These are phyloP conservation scores for Dichetophora obliterata DNA, from an alignment of 2,888 invertebrate genomes.

Conservation along the genomic window DNA sequence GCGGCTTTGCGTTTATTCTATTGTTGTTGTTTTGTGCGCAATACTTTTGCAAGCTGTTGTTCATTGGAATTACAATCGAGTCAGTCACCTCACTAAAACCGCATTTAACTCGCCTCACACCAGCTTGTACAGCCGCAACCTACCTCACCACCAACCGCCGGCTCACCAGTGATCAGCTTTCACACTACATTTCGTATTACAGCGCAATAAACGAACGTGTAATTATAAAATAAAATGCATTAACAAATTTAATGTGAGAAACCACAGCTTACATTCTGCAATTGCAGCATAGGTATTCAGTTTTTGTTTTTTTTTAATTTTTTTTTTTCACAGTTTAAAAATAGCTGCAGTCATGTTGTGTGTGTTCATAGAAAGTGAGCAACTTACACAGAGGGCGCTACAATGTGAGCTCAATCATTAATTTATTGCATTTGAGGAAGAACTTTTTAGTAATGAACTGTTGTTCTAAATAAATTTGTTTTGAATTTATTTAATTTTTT, in stretches of 20 bases:
- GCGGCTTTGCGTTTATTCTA: neutral
- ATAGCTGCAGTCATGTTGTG: neutral
- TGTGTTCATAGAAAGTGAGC: no score
- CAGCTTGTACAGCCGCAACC: neutral
- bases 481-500: no score
- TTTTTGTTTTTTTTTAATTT: neutral
- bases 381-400: no score
- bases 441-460: no score
- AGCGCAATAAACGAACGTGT: neutral
- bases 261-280: neutral
- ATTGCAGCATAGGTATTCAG: neutral
- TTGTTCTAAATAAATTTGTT: no score
- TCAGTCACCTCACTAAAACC: constrained; percentile 10
- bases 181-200: neutral
- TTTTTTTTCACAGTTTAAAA: neutral
- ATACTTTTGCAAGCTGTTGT: neutral
- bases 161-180: neutral
- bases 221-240: neutral
- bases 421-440: no score
- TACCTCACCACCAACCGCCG: neutral
- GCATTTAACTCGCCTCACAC: neutral
- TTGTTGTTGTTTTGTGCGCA: neutral
- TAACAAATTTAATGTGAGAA: neutral
- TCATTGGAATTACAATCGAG: constrained; percentile 9
- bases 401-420: no score